Conservation (phyloP, 2,113 vertebrate genomes). For the Psophia crepitans region DNA sequence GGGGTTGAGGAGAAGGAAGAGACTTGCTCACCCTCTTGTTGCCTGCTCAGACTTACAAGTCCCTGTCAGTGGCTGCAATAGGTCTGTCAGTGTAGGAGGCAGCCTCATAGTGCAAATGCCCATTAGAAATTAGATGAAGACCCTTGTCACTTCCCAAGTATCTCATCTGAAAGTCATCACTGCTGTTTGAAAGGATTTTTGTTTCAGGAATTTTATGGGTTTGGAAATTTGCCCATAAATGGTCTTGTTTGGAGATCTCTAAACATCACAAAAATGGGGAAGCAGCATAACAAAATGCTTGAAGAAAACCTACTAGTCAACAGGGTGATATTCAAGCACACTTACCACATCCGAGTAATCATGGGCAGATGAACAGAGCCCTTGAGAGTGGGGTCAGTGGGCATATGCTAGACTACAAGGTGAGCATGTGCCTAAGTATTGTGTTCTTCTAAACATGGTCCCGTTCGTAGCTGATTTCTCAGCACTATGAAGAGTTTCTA, state of each 20-base stretch:
- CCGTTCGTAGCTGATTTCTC: neutral
- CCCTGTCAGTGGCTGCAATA: neutral
- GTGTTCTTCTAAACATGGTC: neutral
- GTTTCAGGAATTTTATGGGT: neutral
- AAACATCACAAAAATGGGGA: neutral
- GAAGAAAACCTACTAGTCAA: neutral
- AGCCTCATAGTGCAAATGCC: neutral
- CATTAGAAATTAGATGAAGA: neutral
- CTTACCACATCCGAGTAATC: neutral
- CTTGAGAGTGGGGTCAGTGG: neutral
- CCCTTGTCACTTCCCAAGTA: neutral
- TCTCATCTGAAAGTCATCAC: neutral
- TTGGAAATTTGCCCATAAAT: neutral
- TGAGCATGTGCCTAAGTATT: neutral
- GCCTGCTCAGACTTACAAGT: neutral
- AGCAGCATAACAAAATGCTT: neutral
- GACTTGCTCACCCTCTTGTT: neutral
- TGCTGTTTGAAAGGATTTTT: neutral
- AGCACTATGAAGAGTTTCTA: neutral
- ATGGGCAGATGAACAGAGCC: neutral
- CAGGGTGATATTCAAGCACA: neutral
- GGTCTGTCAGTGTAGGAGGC: neutral
- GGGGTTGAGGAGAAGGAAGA: neutral
- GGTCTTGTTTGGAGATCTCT: neutral
- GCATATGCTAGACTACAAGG: neutral